These are phyloP conservation scores for Leucophenga montana DNA, from an alignment of 2,888 invertebrate genomes.

Conservation along the genomic window DNA sequence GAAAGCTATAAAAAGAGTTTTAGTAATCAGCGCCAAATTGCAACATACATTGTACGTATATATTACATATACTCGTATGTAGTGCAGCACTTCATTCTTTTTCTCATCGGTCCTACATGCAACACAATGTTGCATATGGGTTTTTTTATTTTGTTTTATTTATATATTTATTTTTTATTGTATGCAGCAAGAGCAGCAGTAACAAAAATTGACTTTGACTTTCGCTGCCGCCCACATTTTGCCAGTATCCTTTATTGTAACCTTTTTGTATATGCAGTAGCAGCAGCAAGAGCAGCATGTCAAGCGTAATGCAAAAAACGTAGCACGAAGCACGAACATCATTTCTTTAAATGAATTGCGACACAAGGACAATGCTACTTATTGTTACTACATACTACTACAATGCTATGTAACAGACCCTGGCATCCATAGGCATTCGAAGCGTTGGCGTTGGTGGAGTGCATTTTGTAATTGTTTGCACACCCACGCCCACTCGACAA, in stretches of 20 bases:
- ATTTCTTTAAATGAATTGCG: constrained; percentile 50
- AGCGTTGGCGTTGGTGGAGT: neutral
- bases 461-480: no score
- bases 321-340: neutral
- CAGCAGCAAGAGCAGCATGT: constrained; percentile 2
- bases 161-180: neutral
- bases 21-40: neutral
- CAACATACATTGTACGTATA: neutral
- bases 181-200: neutral
- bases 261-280: neutral
- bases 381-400: constrained; percentile 15
- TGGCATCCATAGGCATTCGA: neutral
- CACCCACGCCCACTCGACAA: neutral
- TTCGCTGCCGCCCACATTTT: constrained; percentile 2
- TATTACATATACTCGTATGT: neutral
- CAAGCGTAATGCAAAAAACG: constrained; percentile 10
- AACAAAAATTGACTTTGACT: constrained; percentile 12
- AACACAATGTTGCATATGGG: constrained; percentile 2
- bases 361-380: constrained; percentile 43
- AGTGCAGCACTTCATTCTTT: no score
- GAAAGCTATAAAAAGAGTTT: no score
- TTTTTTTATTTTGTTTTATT: neutral
- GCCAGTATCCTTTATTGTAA: neutral
- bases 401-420: neutral
- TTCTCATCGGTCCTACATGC: neutral